Base-by-base conservation (phyloP, 2,888 invertebrate species). In the Leptopilina myrica region DNA sequence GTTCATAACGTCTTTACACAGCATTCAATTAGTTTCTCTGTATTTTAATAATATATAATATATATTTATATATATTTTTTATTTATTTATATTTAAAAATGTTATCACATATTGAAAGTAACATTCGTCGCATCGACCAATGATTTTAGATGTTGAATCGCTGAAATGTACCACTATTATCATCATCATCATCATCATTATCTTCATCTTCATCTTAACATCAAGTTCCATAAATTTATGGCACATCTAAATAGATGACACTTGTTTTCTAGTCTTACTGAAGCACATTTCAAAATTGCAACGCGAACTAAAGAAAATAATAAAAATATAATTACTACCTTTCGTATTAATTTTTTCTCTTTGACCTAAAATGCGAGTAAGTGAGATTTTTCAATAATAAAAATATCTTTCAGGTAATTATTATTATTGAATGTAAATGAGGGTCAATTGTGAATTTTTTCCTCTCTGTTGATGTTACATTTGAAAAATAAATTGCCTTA, bases 171-270 rank as follows among this genome's bases (percentile, higher is more conserved):
- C 73, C 79, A 62, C 83, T 80, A 81, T 82, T 81, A 33, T 33
- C 33, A 33, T 33, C 33, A 33, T 33, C 33, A 33, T 33, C 33
- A 33, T 33, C 81, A 33, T 33, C 33, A 33, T 33, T 5, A 33
- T 33, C 33, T 4, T 33, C 33, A 33, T 33, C 33, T 81, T 65
- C 62, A 83, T 80, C 80, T 78, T 83, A 80, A 86, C 82, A 83
- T 80, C 79, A 80, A 82, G 64, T 81, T 84, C 26, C 78, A 80
- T 66, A 84, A 80, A 83, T 11, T 79, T 87, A 89, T 89, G 89
- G 88, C 88, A 90, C 88, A 85, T 82, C 85, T 82, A 83, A 43
- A 43, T 49, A 49, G 59, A 79, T 81, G 78, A 85, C 82, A 80
- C 82, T 80, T 76, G 59, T 40, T 81, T 81, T 79, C 80, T 81